Base-by-base conservation (phyloP, 2,797 vertebrate genomes). In the Malurus splendens region DNA sequence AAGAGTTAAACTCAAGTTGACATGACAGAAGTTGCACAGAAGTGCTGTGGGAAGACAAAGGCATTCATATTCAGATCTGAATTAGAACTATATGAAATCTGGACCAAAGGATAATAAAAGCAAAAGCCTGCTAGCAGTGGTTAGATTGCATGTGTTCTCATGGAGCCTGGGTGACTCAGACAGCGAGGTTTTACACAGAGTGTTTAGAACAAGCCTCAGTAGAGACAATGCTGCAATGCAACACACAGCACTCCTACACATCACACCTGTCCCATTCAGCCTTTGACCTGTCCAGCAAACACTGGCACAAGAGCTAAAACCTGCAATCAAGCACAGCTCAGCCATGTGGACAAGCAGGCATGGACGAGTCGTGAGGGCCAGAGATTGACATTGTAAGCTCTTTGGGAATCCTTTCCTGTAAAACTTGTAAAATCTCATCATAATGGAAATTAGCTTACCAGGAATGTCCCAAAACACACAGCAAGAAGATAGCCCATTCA, bases 61-160 rank as follows among this genome's bases (percentile, higher is more conserved):
- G 32, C 39, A 87, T 68, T 74, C 9, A 41, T 61, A 85, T 62
- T 59, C 82, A 56, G 42, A 61, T 50, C 67, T 66, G 57, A 66
- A 51, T 50, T 78, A 77, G 57, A 82, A 73, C 27, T 71, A 18
- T 30, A 64, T 52, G 77, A 88, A 94, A 86, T 89, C 82, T 73
- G 83, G 92, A 93, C 85, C 64, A 79, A 84, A 92, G 90, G 50
- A 70, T 75, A 89, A 92, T 84, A 88, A 94, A 86, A 93, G 78
- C 86, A 55, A 71, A 78, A 92, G 61, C 32, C 82, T 82, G 27
- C 45, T 78, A 66, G 32, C 86, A 75, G 82, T 33, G 51, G 51
- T 55, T 91, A 62, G 25, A 82, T 47, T 0, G 1, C 50, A 77
- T 30, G 7, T 24, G 41, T 39, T 89, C 82, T 80, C 28, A 32